Conservation (phyloP, 2,113 vertebrate genomes). For the Carassius gibelio region DNA sequence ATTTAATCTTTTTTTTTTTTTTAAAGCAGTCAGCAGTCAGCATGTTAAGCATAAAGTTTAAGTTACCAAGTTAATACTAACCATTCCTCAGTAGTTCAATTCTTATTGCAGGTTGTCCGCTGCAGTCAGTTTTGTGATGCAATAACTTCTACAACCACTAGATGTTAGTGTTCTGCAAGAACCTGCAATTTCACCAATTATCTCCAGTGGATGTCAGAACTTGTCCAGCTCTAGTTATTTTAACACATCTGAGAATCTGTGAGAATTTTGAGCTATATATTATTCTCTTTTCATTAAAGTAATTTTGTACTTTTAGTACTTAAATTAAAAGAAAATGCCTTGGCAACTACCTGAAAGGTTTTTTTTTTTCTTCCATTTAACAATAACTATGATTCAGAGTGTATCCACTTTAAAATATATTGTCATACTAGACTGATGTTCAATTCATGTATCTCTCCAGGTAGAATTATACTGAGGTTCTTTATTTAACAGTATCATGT, state of each 20-base stretch:
- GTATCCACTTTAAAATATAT: too few species aligned
- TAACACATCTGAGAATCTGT: not conserved
- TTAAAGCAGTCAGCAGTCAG: too few species aligned
- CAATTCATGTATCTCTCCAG: too few species aligned
- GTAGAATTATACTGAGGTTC: too few species aligned
- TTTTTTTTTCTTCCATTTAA: too few species aligned
- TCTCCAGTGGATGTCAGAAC: slow-evolving; percentile 1
- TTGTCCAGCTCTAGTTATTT: not conserved
- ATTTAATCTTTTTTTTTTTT: too few species aligned
- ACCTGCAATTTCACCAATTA: not conserved
- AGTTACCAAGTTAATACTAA: not conserved
- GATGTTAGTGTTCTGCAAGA: not conserved
- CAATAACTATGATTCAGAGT: too few species aligned
- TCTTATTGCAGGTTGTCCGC: not conserved
- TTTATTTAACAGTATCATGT: too few species aligned
- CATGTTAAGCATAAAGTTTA: not conserved
- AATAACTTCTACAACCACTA: not conserved
- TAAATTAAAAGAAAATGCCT: too few species aligned
- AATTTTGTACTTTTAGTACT: not conserved
- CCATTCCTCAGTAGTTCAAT: not conserved
- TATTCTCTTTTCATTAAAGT: not conserved
- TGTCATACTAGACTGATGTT: too few species aligned
- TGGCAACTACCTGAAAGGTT: too few species aligned
- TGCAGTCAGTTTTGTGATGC: not conserved
- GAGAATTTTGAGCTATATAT: not conserved